Evolutionary conservation across 2,888 invertebrate species (phyloP).

Genomic region (Lobophora halterata): DNA sequence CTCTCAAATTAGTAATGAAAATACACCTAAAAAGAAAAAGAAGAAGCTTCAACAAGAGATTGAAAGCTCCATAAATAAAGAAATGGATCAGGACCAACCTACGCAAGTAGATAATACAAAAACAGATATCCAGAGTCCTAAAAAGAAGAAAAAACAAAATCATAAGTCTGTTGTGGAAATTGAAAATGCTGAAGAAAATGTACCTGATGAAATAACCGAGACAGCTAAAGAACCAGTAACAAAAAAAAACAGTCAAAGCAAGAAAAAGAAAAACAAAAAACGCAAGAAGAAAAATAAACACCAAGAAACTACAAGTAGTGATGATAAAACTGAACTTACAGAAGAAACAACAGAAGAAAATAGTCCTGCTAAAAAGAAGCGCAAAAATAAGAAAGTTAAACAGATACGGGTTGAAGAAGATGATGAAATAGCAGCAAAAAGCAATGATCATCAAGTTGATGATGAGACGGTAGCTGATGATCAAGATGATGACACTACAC

Average conservation of each 20-base stretch:
- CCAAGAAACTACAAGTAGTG: slow-evolving; percentile 6
- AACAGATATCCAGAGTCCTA: slow-evolving; percentile 27
- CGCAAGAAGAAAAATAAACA: slow-evolving; percentile 19
- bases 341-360: slow-evolving; percentile 8
- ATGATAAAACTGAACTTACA: slow-evolving; percentile 1
- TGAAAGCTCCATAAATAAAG: slow-evolving; percentile 8
- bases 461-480: not conserved
- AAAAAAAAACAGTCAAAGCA: slow-evolving; percentile 6
- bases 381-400: slow-evolving; percentile 20
- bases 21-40: slow-evolving; percentile 51
- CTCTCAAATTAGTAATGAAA: slow-evolving; percentile 37
- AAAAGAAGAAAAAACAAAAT: slow-evolving; percentile 31
- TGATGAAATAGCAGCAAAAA: slow-evolving; percentile 23
- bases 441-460: slow-evolving; percentile 2
- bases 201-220: slow-evolving; percentile 4
- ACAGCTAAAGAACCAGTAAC: slow-evolving; percentile 6
- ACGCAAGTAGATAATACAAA: slow-evolving; percentile 1
- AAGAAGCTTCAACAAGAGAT: slow-evolving; percentile 33
- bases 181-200: slow-evolving; percentile 16
- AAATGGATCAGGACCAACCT: slow-evolving; percentile 5
- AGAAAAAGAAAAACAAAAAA: slow-evolving; percentile 16
- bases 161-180: slow-evolving; percentile 25
- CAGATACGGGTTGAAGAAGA: slow-evolving; percentile 26
- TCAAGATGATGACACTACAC: slow-evolving; percentile 2
- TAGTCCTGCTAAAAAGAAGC: slow-evolving; percentile 28